Percentiles rank a stretch among this genome's conserved stretches.
Evolutionary conservation across 2,888 invertebrate species (phyloP).

Genomic region (Parnassius mnemosyne): DNA sequence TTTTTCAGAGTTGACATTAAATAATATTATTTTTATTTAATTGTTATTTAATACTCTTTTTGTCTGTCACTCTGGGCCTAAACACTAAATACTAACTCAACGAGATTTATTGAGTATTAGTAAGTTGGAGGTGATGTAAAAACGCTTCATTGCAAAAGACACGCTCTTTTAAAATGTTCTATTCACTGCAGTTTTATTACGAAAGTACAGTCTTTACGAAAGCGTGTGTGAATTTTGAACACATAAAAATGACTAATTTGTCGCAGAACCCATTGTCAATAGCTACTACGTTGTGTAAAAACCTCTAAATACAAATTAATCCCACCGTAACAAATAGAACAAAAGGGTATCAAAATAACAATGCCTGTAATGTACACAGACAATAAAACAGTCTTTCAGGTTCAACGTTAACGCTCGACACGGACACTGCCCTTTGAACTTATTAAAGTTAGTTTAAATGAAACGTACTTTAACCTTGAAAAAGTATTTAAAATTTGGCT

Average conservation of each 20-base stretch:
- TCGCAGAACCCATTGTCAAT: slow-evolving; percentile 8
- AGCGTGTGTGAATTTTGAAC: slow-evolving; percentile 19
- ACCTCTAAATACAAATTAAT: slow-evolving; percentile 5
- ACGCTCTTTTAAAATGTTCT: no score
- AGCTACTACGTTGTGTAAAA: slow-evolving; percentile 11
- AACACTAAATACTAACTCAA: no score
- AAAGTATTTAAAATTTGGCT: no score
- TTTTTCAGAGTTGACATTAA: no score
- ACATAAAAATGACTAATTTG: slow-evolving; percentile 14
- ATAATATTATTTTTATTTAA: no score
- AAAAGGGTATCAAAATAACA: slow-evolving; percentile 24
- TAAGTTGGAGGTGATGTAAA: no score
- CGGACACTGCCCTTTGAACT: slow-evolving; percentile 15
- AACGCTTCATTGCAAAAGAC: no score
- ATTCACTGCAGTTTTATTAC: background rate
- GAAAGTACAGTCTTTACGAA: slow-evolving; percentile 6
- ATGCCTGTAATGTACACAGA: slow-evolving; percentile 1
- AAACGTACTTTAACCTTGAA: no score
- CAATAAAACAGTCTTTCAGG: slow-evolving; percentile 4
- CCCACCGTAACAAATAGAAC: slow-evolving; percentile 24
- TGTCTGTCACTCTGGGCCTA: no score
- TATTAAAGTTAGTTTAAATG: background rate
- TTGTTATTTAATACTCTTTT: no score
- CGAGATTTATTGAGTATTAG: no score
- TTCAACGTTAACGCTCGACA: slow-evolving; percentile 5